phyloP scores from a whole-genome alignment of 2,888 invertebrate genomes.

The Ormia ochracea region DNA sequence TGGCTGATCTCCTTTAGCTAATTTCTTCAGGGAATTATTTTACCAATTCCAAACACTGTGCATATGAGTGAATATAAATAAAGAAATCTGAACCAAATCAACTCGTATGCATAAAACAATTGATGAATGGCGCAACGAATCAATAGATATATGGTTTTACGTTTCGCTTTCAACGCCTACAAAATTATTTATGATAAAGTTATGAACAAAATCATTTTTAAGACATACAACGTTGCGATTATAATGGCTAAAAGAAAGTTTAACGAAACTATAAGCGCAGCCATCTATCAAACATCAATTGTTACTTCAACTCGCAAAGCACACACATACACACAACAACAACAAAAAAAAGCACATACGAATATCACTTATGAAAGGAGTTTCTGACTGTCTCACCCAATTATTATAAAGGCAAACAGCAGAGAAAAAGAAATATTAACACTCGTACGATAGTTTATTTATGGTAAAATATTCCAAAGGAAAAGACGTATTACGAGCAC shows the following conservation, averaged over 20 bases:
- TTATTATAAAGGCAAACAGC: not conserved
- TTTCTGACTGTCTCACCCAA: conserved; percentile 39
- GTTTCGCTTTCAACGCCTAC: conserved; percentile 50
- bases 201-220: conserved; percentile 28
- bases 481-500: not conserved
- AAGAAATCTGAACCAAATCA: not conserved
- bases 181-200: conserved; percentile 14
- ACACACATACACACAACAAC: too few species aligned
- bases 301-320: conserved; percentile 43
- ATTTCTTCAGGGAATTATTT: not conserved
- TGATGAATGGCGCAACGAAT: conserved; percentile 31
- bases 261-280: conserved; percentile 35
- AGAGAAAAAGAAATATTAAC: conserved; percentile 15
- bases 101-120: conserved; percentile 25
- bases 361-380: conserved; percentile 32
- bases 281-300: conserved; percentile 48
- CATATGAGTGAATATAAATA: not conserved
- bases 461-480: conserved; percentile 28
- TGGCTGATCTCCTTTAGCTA: too few species aligned
- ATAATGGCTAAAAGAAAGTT: conserved; percentile 52
- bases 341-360: not conserved
- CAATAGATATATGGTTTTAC: not conserved
- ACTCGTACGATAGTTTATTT: conserved; percentile 37
- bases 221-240: not conserved
- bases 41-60: not conserved